Evolutionary conservation across 2,888 invertebrate genomes (phyloP).

Genomic region (Liposcelis brunnea): DNA sequence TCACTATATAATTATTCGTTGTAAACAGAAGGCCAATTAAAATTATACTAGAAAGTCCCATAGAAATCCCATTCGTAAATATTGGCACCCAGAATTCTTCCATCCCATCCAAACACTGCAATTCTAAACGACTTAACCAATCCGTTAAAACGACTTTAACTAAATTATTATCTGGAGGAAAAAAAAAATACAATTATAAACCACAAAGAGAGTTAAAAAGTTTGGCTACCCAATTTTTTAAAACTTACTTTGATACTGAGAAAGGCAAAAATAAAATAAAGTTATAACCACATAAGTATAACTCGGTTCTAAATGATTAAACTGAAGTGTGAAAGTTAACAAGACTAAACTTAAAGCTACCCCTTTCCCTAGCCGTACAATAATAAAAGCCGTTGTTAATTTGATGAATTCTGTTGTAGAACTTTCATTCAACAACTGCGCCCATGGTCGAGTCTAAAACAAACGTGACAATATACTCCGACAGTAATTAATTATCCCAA

Average conservation of each 20-base stretch:
- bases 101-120: conserved; percentile 16
- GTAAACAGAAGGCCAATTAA: conserved; percentile 9
- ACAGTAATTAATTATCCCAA: conserved; percentile 4
- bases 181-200: too few species aligned
- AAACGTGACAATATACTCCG: background rate
- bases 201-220: too few species aligned
- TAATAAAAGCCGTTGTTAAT: conserved; percentile 17
- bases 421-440: conserved; percentile 15
- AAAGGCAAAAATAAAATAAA: conserved; percentile 17
- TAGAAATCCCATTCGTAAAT: conserved; percentile 9
- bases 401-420: conserved; percentile 16
- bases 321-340: conserved; percentile 17
- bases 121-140: conserved; percentile 12
- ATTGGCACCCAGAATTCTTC: conserved; percentile 17
- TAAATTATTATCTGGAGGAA: background rate
- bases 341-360: conserved; percentile 18
- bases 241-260: conserved; percentile 16
- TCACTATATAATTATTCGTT: conserved; percentile 8
- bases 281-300: conserved; percentile 16
- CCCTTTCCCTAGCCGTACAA: conserved; percentile 17
- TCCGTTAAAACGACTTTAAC: conserved; percentile 11
- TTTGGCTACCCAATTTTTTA: too few species aligned
- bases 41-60: conserved; percentile 10
- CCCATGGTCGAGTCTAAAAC: conserved; percentile 17
- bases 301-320: conserved; percentile 18